These are phyloP conservation scores for Odontocolon sp. DNA, from an alignment of 2,888 invertebrate genomes.

Conservation along the genomic window DNA sequence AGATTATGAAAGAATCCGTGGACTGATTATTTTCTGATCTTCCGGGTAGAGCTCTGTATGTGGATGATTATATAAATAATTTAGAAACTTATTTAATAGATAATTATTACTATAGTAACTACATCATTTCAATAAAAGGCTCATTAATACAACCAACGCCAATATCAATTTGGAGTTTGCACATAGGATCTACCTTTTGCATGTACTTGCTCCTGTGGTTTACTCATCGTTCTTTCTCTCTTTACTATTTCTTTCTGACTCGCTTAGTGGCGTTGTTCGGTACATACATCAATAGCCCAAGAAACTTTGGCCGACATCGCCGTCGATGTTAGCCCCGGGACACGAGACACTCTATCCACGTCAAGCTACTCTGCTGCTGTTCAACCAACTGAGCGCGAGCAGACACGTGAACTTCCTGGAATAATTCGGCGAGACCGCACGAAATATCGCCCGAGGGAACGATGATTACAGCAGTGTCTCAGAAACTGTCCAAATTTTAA, in stretches of 20 bases:
- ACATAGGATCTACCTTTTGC: neutral
- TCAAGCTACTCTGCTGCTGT: slow-evolving; percentile 36
- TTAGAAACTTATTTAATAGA: too few species aligned
- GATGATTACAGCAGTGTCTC: slow-evolving; percentile 1
- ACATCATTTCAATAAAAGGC: too few species aligned
- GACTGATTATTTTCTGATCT: too few species aligned
- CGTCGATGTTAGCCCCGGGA: slow-evolving; percentile 41
- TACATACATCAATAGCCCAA: slow-evolving; percentile 43
- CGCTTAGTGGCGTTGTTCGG: neutral
- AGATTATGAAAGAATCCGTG: too few species aligned
- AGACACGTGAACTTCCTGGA: slow-evolving; percentile 32
- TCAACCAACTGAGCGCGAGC: neutral
- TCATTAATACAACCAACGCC: too few species aligned
- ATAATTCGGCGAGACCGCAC: slow-evolving; percentile 34
- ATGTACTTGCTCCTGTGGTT: neutral
- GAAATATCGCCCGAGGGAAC: slow-evolving; percentile 37
- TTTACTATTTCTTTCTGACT: neutral
- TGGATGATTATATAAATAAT: too few species aligned
- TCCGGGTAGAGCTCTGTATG: too few species aligned
- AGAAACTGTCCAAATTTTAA: neutral
- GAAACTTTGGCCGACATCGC: slow-evolving; percentile 50
- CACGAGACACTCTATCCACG: slow-evolving; percentile 44
- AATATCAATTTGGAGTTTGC: too few species aligned
- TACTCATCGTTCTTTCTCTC: neutral
- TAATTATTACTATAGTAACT: too few species aligned